Base-by-base conservation (phyloP, 1,140 invertebrate species). In the Ectropis grisescens region DNA sequence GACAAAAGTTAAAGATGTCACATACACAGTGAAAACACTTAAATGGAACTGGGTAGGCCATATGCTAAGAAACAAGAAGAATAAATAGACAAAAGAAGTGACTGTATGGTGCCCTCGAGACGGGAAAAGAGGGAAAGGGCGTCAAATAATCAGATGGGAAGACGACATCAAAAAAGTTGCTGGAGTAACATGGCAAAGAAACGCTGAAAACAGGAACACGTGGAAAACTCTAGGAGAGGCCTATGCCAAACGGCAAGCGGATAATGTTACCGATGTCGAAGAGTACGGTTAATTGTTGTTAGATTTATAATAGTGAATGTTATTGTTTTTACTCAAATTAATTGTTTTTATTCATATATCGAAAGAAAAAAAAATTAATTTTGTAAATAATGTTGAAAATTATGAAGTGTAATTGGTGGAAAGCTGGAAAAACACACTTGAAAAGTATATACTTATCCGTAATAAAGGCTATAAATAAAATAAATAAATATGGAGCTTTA, bases 1-100 rank as follows among this genome's bases (percentile, higher is more conserved):
- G 23, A 33, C 24, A 11, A 37, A 34, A 37, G 16, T 37, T 24
- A 26, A 6, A 32, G 33, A 42, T 23, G 23, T 16, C 1, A 31
- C 24, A 26, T 10, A 26, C 10, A 26, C 24, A 26, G n/a, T 26
- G 4, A 26, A 10, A 10, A 26, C 4, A 26, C 24, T 26, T 2
- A 26, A 26, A 26, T 35, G 33, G 33, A 35, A 16, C 11, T 35
- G 13, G 25, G 24, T 12, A 28, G 33, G 33, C 6, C 24, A 35
- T 26, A 7, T 35, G 10, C 2, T 28, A 10, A 15, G 25, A n/a
- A 27, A 11, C 11, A 10, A 14, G 6, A 35, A 9, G 19, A 15
- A 35, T 11, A 27, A 35, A 11, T 35, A 25, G 26, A 1, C n/a
- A 5, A 35, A 28, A 5, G 25, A 35, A 13, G 24, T 28, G 9